phyloP scores from a whole-genome alignment of 2,797 vertebrate genomes.

The Sebastes minor region DNA sequence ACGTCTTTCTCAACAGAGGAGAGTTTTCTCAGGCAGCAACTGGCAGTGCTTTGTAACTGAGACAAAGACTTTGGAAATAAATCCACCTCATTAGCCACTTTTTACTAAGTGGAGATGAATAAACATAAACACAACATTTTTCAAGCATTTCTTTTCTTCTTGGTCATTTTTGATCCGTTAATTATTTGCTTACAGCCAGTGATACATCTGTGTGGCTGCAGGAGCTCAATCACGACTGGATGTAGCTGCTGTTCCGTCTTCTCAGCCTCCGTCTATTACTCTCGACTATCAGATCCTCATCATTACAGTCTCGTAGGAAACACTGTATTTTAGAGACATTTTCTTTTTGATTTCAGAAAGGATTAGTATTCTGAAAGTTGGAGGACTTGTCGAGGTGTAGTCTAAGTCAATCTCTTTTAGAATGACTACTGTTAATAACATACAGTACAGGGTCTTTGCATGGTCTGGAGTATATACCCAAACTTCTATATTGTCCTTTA shows the following conservation, averaged over 20 bases:
- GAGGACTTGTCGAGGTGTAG: neutral
- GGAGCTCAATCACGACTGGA: neutral
- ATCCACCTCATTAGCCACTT: conserved; percentile 26
- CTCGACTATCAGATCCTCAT: neutral
- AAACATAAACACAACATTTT: neutral
- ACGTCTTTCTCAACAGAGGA: conserved; percentile 15
- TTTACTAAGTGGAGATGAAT: neutral
- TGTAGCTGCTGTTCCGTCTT: neutral
- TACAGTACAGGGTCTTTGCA: neutral
- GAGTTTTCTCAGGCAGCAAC: conserved; percentile 13
- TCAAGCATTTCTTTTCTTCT: neutral
- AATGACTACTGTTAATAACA: neutral
- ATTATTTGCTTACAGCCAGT: neutral
- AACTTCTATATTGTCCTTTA: neutral
- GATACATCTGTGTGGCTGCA: neutral
- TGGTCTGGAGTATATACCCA: neutral
- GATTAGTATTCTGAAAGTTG: neutral
- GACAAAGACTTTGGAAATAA: conserved; percentile 23
- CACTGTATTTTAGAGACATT: neutral
- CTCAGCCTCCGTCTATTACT: neutral
- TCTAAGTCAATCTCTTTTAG: neutral
- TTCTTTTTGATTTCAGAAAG: neutral
- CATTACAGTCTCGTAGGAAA: neutral
- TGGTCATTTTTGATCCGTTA: neutral
- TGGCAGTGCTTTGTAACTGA: conserved; percentile 14